phyloP scores from a whole-genome alignment of 2,888 invertebrate species.

The Euclidia mi region DNA sequence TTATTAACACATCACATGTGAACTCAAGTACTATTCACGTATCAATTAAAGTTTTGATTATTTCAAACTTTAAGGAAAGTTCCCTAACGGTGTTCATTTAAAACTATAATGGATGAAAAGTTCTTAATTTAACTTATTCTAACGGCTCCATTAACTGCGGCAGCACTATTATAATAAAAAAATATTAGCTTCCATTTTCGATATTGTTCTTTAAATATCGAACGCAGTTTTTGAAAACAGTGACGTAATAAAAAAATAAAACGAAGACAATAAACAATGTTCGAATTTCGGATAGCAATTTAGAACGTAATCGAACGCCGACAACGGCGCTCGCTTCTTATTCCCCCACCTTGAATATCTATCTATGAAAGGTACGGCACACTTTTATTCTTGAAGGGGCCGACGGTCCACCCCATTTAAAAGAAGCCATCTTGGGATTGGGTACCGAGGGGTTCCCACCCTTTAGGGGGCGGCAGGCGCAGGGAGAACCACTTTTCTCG shows the following conservation, averaged over 20 bases:
- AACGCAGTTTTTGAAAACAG: constrained; percentile 22
- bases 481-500: constrained; percentile 85
- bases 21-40: constrained; percentile 46
- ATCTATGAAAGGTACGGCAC: constrained; percentile 83
- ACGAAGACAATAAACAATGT: constrained; percentile 60
- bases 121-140: constrained; percentile 16
- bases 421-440: constrained; percentile 90
- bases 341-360: constrained; percentile 77
- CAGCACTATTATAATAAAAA: not conserved
- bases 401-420: constrained; percentile 88
- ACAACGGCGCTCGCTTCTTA: constrained; percentile 66
- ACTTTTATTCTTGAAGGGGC: constrained; percentile 89
- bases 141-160: not conserved
- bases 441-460: constrained; percentile 67
- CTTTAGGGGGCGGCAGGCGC: constrained; percentile 61
- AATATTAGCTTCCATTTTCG: too few relatives aligned
- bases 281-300: constrained; percentile 81
- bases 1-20: constrained; percentile 34
- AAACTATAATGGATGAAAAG: constrained; percentile 32
- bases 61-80: constrained; percentile 54
- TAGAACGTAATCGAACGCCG: constrained; percentile 82
- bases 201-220: too few relatives aligned
- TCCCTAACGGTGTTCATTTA: constrained; percentile 47
- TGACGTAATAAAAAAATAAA: constrained; percentile 52
- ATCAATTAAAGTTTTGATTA: constrained; percentile 66